phyloP scores from a whole-genome alignment of 1,140 invertebrate species.

The Heliothis subflexa region DNA sequence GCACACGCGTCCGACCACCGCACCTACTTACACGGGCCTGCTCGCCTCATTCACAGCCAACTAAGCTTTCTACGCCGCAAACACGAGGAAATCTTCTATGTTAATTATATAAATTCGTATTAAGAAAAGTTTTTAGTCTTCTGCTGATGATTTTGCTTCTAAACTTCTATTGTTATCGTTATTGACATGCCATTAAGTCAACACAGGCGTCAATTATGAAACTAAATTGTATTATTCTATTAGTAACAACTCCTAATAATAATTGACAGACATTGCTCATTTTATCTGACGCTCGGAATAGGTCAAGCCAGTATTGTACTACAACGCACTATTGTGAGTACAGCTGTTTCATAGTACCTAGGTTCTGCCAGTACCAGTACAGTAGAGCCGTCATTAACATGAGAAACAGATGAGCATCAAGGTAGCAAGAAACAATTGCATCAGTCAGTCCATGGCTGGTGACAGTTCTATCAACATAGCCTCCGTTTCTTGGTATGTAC shows the following conservation, averaged over 20 bases:
- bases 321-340: constrained; percentile 2
- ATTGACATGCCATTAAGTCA: not conserved
- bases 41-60: constrained; percentile 67
- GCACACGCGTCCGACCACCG: not conserved
- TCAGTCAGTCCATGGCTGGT: no score
- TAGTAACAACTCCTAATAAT: not conserved
- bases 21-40: constrained; percentile 53
- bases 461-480: no score
- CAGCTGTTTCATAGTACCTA: not conserved
- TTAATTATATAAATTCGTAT: constrained; percentile 57
- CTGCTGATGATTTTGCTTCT: not conserved
- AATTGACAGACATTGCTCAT: not conserved
- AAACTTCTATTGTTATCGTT: constrained; percentile 18
- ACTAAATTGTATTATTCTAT: not conserved
- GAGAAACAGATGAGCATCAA: no score
- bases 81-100: constrained; percentile 57
- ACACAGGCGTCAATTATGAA: constrained; percentile 11
- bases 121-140: constrained; percentile 28
- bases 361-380: no score
- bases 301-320: not conserved
- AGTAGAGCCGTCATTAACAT: no score
- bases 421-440: no score
- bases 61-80: constrained; percentile 73
- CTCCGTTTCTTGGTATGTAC: no score
- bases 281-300: not conserved